Evolutionary conservation across 2,888 invertebrate species (phyloP), one percentile per base, ranked within the genome.

Genomic region (Napeogenes inachia): DNA sequence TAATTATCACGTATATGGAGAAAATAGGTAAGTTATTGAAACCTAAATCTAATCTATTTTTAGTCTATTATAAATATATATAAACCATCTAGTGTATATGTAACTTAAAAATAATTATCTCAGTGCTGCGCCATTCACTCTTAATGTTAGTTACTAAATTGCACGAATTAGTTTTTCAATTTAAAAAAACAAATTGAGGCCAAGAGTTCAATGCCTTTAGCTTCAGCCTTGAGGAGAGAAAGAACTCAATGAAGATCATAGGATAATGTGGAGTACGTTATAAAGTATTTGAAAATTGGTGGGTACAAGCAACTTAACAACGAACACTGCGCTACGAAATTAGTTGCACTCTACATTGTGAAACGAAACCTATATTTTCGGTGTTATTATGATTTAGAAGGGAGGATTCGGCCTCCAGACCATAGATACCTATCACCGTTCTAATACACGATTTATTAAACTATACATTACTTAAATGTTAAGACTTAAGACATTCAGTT

Each of bases 1-100:
- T 85, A 98, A 98, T 91, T 95, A 95, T 87, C 97, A 97, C 91
- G 92, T 96, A 78, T 94, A 95, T 80, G 95, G 95, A 88, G 95
- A 95, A 92, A 94, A 94, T 90, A 94, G 95, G 96, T 96, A 81
- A 92, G 76, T 68, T 30, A 30, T 30, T 30, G 21, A 2, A 10
- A 42, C 8, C 5, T 42, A 42, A 8, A 42, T n/a, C n/a, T n/a
- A n/a, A n/a, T n/a, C n/a, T n/a, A n/a, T 42, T 6, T 30, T 1
- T 30, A 50, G 50, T 42, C 21, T 30, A 30, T 13, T 30, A 50
- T 30, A 8, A 13, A 47, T 4, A 47, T n/a, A 8, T 2, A 47
- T 21, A 30, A 30, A 50, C 30, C 10, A 30, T 42, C 42, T 12
- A 42, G 42, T 42, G 10, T 42, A 42, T 42, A 10, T 10, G 10